Conservation (phyloP, 2,113 vertebrate species). For the Amazona guildingii region DNA sequence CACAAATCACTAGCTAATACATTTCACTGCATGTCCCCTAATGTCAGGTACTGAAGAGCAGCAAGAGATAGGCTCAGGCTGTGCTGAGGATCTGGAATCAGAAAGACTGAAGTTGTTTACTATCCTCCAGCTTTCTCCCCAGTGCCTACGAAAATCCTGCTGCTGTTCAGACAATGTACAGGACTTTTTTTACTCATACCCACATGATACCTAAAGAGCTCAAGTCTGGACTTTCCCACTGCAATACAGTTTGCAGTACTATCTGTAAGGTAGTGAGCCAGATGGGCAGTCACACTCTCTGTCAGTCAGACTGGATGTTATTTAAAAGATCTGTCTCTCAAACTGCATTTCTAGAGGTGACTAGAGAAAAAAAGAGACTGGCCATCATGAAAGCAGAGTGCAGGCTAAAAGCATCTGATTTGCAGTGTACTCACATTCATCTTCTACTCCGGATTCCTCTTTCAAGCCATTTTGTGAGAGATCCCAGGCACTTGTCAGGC, state of each 20-base stretch:
- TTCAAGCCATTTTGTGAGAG: slow-evolving; percentile 79
- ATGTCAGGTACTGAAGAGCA: background rate
- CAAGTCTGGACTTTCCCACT: background rate
- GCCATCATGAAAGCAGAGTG: background rate
- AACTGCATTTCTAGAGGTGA: background rate
- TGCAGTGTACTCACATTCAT: slow-evolving; percentile 78
- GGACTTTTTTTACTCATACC: background rate
- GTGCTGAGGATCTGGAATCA: background rate
- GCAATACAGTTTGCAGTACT: background rate
- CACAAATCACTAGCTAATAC: background rate
- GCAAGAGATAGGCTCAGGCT: background rate
- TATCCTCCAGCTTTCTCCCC: background rate
- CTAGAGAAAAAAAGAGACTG: background rate
- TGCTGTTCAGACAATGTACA: fast-evolving
- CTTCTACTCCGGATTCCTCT: slow-evolving; percentile 46
- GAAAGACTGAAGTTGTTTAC: background rate
- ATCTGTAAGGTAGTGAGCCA: background rate
- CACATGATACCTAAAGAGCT: background rate
- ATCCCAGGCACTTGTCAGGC: background rate
- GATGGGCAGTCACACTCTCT: background rate
- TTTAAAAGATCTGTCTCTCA: background rate
- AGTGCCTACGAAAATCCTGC: background rate
- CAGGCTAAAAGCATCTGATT: background rate
- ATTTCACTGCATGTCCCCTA: background rate
- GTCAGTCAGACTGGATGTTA: background rate